phyloP scores from a whole-genome alignment of 2,797 vertebrate species.

The Sciurus vulgaris region DNA sequence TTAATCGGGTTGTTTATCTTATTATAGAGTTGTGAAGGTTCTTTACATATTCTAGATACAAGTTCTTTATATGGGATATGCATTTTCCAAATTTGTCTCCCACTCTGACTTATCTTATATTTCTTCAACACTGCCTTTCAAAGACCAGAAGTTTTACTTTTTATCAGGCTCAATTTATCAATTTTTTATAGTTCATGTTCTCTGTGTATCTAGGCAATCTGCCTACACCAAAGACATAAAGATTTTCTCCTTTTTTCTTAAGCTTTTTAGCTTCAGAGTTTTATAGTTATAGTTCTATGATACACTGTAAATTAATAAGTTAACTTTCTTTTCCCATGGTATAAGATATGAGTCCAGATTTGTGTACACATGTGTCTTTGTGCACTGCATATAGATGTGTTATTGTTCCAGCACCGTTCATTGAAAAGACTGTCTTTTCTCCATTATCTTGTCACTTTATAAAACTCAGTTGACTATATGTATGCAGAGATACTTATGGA shows the following conservation, averaged over 20 bases:
- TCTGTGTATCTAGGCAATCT: neutral
- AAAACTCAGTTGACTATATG: neutral
- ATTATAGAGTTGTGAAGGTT: neutral
- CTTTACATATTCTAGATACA: neutral
- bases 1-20: neutral
- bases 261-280: neutral
- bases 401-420: neutral
- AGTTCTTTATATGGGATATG: neutral
- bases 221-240: neutral
- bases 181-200: neutral
- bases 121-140: neutral
- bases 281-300: neutral
- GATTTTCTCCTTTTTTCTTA: constrained; percentile 2
- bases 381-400: neutral
- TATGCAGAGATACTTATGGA: neutral
- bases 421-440: neutral
- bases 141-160: neutral
- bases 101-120: neutral
- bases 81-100: constrained; percentile 49
- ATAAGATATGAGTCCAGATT: neutral
- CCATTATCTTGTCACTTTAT: neutral
- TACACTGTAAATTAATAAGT: neutral
- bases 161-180: constrained; percentile 12
- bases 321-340: neutral
- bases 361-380: neutral